A percentile compares a stretch with the other conserved stretches of the same genome.
These are phyloP conservation scores for Danaus melanippus DNA, from an alignment of 1,140 invertebrate genomes.

Conservation along the genomic window DNA sequence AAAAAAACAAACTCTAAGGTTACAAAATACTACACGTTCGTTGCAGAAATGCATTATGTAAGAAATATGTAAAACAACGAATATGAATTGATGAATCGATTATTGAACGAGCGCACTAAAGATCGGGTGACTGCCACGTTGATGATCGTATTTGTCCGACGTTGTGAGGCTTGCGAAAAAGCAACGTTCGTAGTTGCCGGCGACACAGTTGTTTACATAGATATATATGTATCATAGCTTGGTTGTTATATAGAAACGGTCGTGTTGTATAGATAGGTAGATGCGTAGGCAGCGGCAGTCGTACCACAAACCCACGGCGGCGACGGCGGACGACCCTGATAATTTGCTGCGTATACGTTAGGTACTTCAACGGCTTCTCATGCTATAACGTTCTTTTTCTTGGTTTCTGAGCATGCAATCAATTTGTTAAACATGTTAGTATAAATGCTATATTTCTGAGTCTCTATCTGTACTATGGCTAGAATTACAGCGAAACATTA, in stretches of 20 bases:
- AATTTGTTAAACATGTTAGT: not conserved
- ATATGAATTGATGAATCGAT: no score
- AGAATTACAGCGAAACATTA: no score
- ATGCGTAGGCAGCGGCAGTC: constrained; percentile 46
- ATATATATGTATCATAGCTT: constrained; percentile 20
- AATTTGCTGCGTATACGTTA: constrained; percentile 64
- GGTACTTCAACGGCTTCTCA: constrained; percentile 65
- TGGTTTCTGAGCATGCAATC: constrained; percentile 41
- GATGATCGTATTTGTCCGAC: constrained; percentile 54
- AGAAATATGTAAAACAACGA: no score
- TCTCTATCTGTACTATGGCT: no score
- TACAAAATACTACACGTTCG: no score
- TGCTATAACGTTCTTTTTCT: constrained; percentile 38
- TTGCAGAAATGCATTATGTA: no score
- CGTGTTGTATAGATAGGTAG: constrained; percentile 30
- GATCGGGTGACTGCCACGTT: constrained; percentile 37
- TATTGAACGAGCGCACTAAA: no score
- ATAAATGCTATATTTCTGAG: no score
- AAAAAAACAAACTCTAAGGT: not conserved
- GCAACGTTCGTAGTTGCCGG: constrained; percentile 18
- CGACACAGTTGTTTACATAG: constrained; percentile 39
- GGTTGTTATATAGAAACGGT: constrained; percentile 19
- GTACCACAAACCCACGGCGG: constrained; percentile 38
- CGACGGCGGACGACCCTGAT: constrained; percentile 61
- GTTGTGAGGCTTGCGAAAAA: constrained; percentile 29